Base-by-base conservation (phyloP, 2,888 invertebrate genomes). In the Unio pictorum region DNA sequence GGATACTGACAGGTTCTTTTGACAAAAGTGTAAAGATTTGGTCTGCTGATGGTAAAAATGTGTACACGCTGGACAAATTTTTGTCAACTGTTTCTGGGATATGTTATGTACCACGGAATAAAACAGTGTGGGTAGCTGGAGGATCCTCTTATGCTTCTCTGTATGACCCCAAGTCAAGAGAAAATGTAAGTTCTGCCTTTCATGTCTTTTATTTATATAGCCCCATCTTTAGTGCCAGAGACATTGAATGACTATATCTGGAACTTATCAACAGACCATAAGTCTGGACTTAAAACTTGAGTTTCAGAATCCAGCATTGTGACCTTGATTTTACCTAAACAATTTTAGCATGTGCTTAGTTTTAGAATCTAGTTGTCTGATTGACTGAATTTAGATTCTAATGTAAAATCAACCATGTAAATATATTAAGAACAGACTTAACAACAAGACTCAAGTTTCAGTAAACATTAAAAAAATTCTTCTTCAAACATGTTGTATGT, bases 1-100 rank as follows among this genome's bases (percentile, higher is more conserved):
- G 89, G 89, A 84, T 90, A 34, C 73, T 90, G 68, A 90, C 90
- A 54, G 89, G 90, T 45, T 87, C 88, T 3, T 90, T 90, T 84
- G 90, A 90, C 80, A 90, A 90, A 77, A 86, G 81, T 56, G 86
- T 90, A 28, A 88, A 88, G 78, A 88, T 90, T 59, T 90, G 90
- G 90, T 87, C 89, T 26, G 78, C 82, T 58, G 90, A 90, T 74
- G 89, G 89, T 20, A 89, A 89, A 77, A 83, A 87, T 56, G 84
- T 89, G 55, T 89, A 89, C 75, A 86, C 82, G 63, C 79, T 89
- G 20, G 86, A 89, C 75, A 83, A 82, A 69, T 89, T 89, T 71
- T 73, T 86, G 15, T 80, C 84, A 17, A 85, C 88, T 1, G 86
- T 90, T 54, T 84, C 86, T 34, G 87, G 87, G 55, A 80, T 89